Evolutionary conservation across 2,113 vertebrate species (phyloP).

Genomic region (Mola mola): DNA sequence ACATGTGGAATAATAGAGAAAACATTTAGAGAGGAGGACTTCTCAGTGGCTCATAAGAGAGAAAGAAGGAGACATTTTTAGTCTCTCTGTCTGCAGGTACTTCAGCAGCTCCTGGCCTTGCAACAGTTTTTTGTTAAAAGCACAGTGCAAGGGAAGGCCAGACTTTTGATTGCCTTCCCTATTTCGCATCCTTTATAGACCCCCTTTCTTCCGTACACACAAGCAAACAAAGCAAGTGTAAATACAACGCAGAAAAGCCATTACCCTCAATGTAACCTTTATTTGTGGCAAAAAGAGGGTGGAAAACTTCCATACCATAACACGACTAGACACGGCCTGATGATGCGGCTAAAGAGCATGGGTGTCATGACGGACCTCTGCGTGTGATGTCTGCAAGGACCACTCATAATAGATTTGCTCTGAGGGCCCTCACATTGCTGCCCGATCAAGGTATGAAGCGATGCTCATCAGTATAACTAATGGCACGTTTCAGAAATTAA

Average conservation of each 20-base stretch:
- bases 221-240: conserved; percentile 64
- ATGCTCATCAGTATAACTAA: conserved; percentile 78
- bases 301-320: conserved; percentile 54
- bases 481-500: conserved; percentile 73
- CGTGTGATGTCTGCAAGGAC: conserved; percentile 61
- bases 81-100: conserved; percentile 59
- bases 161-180: conserved; percentile 68
- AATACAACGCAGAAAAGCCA: conserved; percentile 62
- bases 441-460: conserved; percentile 78
- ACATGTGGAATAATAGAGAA: conserved; percentile 20
- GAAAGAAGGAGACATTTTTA: conserved; percentile 12
- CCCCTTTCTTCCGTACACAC: conserved; percentile 56
- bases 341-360: conserved; percentile 54
- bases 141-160: conserved; percentile 63
- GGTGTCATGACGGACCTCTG: conserved; percentile 50
- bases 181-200: conserved; percentile 51
- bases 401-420: conserved; percentile 81
- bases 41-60: conserved; percentile 34
- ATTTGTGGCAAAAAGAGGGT: conserved; percentile 51
- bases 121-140: conserved; percentile 54
- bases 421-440: conserved; percentile 71
- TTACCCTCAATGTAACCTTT: conserved; percentile 56
- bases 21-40: conserved; percentile 31
- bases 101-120: conserved; percentile 66
- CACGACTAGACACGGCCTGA: conserved; percentile 41